phyloP scores from a whole-genome alignment of 2,797 vertebrate genomes.

The Bryconaethiops microstoma region DNA sequence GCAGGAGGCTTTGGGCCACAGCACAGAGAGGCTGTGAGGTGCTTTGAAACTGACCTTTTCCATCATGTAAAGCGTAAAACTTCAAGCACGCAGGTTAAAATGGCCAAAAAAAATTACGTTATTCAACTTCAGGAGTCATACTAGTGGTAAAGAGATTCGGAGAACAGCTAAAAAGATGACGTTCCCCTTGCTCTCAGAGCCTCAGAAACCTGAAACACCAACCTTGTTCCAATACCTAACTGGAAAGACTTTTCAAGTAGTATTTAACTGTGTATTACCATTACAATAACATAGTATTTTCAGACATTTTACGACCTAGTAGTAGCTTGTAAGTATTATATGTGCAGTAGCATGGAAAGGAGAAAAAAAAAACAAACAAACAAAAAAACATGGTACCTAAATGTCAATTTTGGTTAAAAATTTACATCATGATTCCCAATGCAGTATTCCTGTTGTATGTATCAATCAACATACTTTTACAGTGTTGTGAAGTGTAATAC shows the following conservation, averaged over 20 bases:
- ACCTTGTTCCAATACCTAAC: too few species aligned
- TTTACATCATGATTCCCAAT: neutral
- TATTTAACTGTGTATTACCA: too few species aligned
- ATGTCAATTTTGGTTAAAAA: neutral
- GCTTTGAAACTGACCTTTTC: slow-evolving; percentile 30
- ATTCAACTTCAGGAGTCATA: neutral
- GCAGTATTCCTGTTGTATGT: neutral
- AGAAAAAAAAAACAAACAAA: neutral
- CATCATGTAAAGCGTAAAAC: neutral
- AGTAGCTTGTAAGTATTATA: neutral
- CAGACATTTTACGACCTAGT: too few species aligned
- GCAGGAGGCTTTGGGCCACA: slow-evolving; percentile 51
- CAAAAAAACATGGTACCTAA: too few species aligned
- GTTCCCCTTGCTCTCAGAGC: too few species aligned
- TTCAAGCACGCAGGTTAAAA: neutral
- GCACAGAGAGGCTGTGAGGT: slow-evolving; percentile 56
- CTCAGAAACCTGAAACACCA: too few species aligned
- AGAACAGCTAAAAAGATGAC: neutral
- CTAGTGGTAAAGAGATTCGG: neutral
- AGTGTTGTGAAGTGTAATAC: neutral
- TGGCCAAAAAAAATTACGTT: too few species aligned
- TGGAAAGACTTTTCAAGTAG: too few species aligned
- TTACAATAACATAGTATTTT: too few species aligned
- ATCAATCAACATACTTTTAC: neutral
- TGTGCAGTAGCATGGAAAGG: neutral